Evolutionary conservation across 2,113 vertebrate genomes (phyloP), one percentile per base, ranked within the genome.

Genomic region (Philantomba maxwellii): DNA sequence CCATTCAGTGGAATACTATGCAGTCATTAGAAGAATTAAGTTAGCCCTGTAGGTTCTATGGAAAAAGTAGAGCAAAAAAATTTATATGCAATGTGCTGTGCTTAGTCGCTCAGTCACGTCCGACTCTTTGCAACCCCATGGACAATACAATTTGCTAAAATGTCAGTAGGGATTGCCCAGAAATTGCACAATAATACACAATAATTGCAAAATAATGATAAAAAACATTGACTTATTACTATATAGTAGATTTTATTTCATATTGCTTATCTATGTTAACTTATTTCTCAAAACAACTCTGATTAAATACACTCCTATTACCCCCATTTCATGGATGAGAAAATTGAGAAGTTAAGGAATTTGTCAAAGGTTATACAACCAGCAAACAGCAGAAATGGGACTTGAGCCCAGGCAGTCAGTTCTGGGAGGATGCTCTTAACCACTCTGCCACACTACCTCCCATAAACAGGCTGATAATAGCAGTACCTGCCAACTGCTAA

Each of bases 261-360:
- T 53, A 43, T n/a, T 33, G 13, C n/a, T 92, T 81, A 57, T 45
- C 6, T 77, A 57, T 14, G 3, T 26, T 83, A 60, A 64, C n/a
- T 23, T 66, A 36, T 51, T 64, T 93, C 53, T 64, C 60, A 82
- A 87, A 93, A 94, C 14, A 88, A 75, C 12, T 60, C 7, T 81
- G 8, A 94, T 82, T 89, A 87, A 94, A 62, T 39, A 60, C 30
- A 60, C 30, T 77, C 78, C 49, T 81, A 89, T 49, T 51, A 70
- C 89, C 17, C 9, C 78, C 51, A 77, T 91, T 93, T 86, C 70
- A 87, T 28, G 10, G 33, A 78, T 83, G 77, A 89, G 57, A 49
- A 84, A 81, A 82, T 26, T 58, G 28, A 85, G 62, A 91, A 73
- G 36, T 36, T 78, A 92, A 95, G 55, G 43, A 87, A 77, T 11